Percentiles rank a stretch among this genome's conserved stretches.
Conservation (phyloP, 2,113 vertebrate species). For the Cnemophilus loriae region DNA sequence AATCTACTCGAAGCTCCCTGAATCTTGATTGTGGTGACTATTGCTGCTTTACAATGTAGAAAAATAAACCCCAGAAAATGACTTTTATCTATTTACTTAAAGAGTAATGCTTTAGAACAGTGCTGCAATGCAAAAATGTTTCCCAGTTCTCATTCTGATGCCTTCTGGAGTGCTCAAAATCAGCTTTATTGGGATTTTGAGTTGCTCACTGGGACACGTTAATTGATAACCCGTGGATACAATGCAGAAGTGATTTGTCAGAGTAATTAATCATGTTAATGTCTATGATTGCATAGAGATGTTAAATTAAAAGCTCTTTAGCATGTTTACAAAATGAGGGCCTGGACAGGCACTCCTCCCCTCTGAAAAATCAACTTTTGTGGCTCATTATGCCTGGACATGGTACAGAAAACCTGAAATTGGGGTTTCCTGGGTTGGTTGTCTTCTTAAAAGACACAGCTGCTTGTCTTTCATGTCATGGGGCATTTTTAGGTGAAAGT, state of each 20-base stretch:
- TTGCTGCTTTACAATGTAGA: neutral
- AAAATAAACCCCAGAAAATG: neutral
- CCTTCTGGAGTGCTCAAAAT: neutral
- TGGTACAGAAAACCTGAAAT: neutral
- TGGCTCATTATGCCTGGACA: neutral
- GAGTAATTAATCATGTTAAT: neutral
- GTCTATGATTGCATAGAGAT: neutral
- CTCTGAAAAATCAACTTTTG: neutral
- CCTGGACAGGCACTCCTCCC: neutral
- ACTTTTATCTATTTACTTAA: neutral
- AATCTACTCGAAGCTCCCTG: neutral
- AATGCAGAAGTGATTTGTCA: neutral
- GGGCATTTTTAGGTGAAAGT: neutral
- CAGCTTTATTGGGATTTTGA: neutral
- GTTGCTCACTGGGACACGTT: rapidly evolving
- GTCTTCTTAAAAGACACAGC: neutral
- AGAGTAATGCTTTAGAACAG: neutral
- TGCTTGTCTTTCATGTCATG: neutral
- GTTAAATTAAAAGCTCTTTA: neutral
- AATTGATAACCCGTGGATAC: neutral
- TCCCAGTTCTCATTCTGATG: neutral
- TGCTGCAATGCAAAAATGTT: neutral
- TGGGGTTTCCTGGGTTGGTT: neutral
- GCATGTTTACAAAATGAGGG: neutral
- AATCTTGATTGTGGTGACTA: neutral